Base-by-base conservation (phyloP, 2,888 invertebrate species). In the Cyaniris semiargus region DNA sequence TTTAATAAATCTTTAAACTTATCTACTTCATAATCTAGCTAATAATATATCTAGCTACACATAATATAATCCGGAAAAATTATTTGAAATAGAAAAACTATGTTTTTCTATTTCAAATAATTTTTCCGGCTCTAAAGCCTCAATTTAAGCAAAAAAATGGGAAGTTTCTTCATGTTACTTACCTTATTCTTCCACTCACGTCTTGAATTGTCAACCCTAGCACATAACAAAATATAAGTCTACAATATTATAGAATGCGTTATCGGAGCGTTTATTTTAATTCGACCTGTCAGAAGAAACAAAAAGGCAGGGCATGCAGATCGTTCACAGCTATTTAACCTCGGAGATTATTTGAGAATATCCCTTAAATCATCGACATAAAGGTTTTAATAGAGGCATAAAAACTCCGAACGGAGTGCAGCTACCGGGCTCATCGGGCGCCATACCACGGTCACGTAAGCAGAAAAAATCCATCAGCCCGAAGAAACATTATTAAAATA, bases 241-340 rank as follows among this genome's bases (percentile, higher is more conserved):
- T 89, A 91, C 90, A 88, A 89, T 89, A 89, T 89, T 91, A 88
- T 90, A 90, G 89, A 89, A 91, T 90, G 92, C 89, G 87, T 89
- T 92, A 92, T 92, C 92, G 88, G 85, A 92, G 88, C 94, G 92
- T 93, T 94, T 94, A 94, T 93, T 93, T 92, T 94, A 94, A 94
- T 94, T 93, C 88, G 93, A 93, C 92, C 92, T 94, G 94, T 94
- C 94, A 93, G 93, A 88, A 86, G 87, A 88, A 86, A 88, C 87
- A 92, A 92, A 94, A 92, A 93, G 92, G 81, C 84, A 81, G 85
- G 86, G 86, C 86, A 85, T 85, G 53, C 53, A 53, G 48, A 53
- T 53, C 48, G 48, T 53, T 53, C 48, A 53, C 48, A 53, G 48
- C 48, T 18, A 53, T 53, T 53, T 53, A 18, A 18, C 53, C 13